Percentiles rank a stretch among this genome's conserved stretches.
These are phyloP conservation scores for Phalanger gymnotis DNA, from an alignment of 2,797 vertebrate genomes.

Conservation along the genomic window DNA sequence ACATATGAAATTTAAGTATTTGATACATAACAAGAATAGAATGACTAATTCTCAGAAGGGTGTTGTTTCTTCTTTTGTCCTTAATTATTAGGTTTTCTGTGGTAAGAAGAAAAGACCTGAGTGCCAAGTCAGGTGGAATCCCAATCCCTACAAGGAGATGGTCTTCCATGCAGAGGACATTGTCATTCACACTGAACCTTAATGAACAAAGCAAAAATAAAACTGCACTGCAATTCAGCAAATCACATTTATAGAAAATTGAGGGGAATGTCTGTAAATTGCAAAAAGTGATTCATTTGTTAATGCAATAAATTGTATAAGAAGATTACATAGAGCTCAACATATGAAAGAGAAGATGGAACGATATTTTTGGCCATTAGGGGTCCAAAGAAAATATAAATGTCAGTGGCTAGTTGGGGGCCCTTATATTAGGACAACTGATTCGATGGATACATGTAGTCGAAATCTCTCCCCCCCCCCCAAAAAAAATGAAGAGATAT, in stretches of 20 bases:
- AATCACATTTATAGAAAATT: slow-evolving; percentile 50
- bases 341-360: slow-evolving; percentile 42
- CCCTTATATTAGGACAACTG: neutral
- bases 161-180: fast-evolving
- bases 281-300: slow-evolving; percentile 53
- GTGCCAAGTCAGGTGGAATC: slow-evolving; percentile 24
- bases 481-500: too few species aligned
- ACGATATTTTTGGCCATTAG: slow-evolving; percentile 27
- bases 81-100: neutral
- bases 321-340: slow-evolving; percentile 25
- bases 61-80: neutral
- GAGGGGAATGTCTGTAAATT: slow-evolving; percentile 58
- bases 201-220: neutral
- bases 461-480: neutral
- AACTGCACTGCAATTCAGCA: neutral
- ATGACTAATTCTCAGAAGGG: neutral
- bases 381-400: slow-evolving; percentile 40
- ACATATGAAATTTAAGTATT: slow-evolving; percentile 57
- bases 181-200: neutral
- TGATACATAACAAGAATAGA: neutral
- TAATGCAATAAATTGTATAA: slow-evolving; percentile 50
- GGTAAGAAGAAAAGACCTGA: slow-evolving; percentile 45
- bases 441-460: neutral
- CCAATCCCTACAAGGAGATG: neutral
- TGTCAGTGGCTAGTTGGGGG: slow-evolving; percentile 18